Conservation (phyloP, 2,888 invertebrate genomes). For the Pristionchus fissidentatus region DNA sequence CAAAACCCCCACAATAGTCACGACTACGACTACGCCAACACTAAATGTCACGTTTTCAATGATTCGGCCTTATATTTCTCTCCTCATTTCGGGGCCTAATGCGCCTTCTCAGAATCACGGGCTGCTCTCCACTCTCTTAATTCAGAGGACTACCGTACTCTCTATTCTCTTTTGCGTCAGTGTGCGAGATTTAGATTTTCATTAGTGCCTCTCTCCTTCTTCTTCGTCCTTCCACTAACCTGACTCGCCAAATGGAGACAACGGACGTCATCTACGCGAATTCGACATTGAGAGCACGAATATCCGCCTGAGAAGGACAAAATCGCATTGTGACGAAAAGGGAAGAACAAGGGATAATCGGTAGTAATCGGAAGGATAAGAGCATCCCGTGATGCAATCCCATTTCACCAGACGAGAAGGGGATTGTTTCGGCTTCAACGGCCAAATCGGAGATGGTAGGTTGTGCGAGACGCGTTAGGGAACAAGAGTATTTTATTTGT, state of each 20-base stretch:
- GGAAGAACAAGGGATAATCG: background rate
- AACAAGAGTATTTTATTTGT: background rate
- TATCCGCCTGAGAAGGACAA: constrained; percentile 21
- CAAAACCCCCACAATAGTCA: no score
- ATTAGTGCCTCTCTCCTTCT: background rate
- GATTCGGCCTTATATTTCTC: no score
- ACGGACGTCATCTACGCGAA: constrained; percentile 34
- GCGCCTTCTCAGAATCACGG: background rate
- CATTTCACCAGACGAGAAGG: background rate
- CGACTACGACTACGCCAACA: no score
- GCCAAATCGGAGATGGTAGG: background rate
- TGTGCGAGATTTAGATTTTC: background rate
- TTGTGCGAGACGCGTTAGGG: background rate
- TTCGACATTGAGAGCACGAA: constrained; percentile 38
- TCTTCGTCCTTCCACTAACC: background rate
- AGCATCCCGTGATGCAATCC: background rate
- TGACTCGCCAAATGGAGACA: constrained; percentile 41
- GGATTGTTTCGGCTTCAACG: background rate
- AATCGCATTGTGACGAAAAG: constrained; percentile 1
- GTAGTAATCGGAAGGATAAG: no score
- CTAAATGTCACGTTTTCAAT: no score
- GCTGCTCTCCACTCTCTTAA: background rate
- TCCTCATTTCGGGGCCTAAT: background rate
- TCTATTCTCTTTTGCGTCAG: background rate
- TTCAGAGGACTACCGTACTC: background rate